A percentile compares a stretch with the other conserved stretches of the same genome.
These are phyloP conservation scores for Ophion ellenae DNA, from an alignment of 2,888 invertebrate species.

Conservation along the genomic window DNA sequence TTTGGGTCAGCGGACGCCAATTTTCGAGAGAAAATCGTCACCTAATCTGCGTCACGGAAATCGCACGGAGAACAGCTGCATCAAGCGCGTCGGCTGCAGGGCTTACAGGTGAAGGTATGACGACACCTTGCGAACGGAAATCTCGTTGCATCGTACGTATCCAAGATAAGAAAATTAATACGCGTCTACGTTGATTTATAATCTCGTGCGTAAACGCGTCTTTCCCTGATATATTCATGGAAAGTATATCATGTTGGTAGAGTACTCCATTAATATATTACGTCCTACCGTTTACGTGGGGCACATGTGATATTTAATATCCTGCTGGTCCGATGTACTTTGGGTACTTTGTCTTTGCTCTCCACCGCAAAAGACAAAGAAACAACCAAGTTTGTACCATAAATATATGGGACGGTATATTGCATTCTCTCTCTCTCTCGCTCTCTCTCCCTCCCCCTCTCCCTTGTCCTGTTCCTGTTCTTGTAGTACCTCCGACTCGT, in stretches of 20 bases:
- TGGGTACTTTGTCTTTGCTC: slow-evolving; percentile 55
- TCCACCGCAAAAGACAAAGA: slow-evolving; percentile 53
- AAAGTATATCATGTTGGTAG: slow-evolving; percentile 38
- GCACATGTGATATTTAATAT: slow-evolving; percentile 51
- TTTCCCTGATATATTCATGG: slow-evolving; percentile 39
- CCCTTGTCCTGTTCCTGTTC: slow-evolving; percentile 38
- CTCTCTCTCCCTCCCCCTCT: background rate
- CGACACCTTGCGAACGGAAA: slow-evolving; percentile 23
- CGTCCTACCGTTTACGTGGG: slow-evolving; percentile 13
- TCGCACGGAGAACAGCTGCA: too few relatives aligned
- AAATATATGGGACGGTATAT: slow-evolving; percentile 55
- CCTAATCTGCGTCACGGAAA: too few relatives aligned
- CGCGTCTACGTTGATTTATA: slow-evolving; percentile 58
- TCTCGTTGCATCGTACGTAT: slow-evolving; percentile 27
- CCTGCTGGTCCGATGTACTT: slow-evolving; percentile 39
- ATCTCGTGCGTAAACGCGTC: slow-evolving; percentile 38
- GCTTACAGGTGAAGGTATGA: background rate
- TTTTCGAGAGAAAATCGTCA: too few relatives aligned
- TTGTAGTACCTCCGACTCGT: slow-evolving; percentile 47
- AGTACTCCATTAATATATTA: slow-evolving; percentile 57
- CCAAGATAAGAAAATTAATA: slow-evolving; percentile 59
- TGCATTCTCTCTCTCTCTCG: slow-evolving; percentile 32
- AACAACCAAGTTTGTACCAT: slow-evolving; percentile 34
- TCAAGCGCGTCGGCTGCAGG: background rate
- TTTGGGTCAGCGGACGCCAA: too few relatives aligned